A percentile compares a stretch with the other conserved stretches of the same genome.
Conservation (phyloP, 2,797 vertebrate species). For the Acipenser transmontanus region DNA sequence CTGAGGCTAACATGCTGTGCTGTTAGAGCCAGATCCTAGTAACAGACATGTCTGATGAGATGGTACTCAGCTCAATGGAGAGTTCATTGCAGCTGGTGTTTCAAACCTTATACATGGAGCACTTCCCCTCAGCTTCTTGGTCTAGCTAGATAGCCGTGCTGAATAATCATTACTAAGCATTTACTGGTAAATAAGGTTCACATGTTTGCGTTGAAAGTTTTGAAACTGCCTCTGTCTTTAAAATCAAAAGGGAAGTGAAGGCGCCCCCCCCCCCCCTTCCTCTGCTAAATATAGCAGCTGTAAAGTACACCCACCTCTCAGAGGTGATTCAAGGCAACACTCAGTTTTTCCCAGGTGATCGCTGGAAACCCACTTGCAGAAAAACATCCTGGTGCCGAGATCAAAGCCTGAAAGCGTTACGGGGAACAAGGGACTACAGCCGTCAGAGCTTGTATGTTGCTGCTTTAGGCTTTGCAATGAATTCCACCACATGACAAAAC, state of each 20-base stretch:
- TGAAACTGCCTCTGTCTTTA: not conserved
- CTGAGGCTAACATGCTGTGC: no score
- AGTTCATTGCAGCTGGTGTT: not conserved
- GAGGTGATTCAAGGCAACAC: not conserved
- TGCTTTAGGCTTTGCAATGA: not conserved
- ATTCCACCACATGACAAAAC: not conserved
- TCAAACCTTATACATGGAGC: no score
- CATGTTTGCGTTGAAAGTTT: not conserved
- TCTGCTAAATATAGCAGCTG: not conserved
- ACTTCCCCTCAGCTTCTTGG: no score
- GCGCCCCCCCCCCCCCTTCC: not conserved
- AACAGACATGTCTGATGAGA: no score
- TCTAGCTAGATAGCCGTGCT: no score
- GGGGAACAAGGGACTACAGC: not conserved
- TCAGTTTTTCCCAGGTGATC: slow-evolving; percentile 5
- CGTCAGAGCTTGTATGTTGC: not conserved
- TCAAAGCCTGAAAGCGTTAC: not conserved
- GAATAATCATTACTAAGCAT: not conserved
- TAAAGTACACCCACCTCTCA: not conserved
- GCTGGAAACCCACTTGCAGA: not conserved
- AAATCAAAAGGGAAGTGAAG: slow-evolving; percentile 1
- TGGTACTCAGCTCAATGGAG: not conserved
- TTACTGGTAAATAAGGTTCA: slow-evolving; percentile 1
- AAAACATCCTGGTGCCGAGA: not conserved
- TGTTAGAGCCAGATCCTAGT: no score